Conservation (phyloP, 1,140 invertebrate species). For the Neelides sp. region DNA sequence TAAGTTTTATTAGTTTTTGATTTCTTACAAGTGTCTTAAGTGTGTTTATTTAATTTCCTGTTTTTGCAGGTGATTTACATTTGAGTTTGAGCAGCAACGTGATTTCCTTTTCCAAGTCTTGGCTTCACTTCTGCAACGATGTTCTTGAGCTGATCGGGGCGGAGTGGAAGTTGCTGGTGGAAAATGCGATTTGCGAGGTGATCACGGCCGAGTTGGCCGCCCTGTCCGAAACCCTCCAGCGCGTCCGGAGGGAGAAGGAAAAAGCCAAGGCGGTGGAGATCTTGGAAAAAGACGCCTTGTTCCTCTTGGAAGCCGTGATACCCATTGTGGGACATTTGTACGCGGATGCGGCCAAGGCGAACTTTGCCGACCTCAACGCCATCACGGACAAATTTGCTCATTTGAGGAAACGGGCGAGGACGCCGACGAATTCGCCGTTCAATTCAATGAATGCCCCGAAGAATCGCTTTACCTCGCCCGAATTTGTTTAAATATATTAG, state of each 20-base stretch:
- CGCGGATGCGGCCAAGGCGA: too few species aligned
- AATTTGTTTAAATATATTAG: too few species aligned
- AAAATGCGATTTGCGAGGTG: constrained; percentile 48
- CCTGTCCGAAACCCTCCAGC: constrained; percentile 43
- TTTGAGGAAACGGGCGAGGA: too few species aligned
- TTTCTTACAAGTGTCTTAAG: too few species aligned
- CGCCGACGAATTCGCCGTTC: too few species aligned
- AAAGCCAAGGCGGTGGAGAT: constrained; percentile 13
- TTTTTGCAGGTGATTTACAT: neutral
- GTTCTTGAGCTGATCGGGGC: constrained; percentile 51
- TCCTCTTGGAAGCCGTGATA: constrained; percentile 23
- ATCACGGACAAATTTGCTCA: too few species aligned
- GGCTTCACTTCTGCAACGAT: constrained; percentile 51
- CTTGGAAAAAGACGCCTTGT: constrained; percentile 20
- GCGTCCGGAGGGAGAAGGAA: constrained; percentile 20
- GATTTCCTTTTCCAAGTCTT: constrained; percentile 54
- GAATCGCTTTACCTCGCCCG: too few species aligned
- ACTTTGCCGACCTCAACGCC: too few species aligned
- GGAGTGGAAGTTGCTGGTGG: constrained; percentile 50
- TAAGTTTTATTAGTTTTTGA: too few species aligned
- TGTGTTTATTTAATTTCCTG: neutral
- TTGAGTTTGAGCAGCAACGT: constrained; percentile 61
- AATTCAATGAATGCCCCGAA: too few species aligned
- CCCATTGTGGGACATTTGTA: too few species aligned
- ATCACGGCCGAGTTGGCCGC: constrained; percentile 53